phyloP scores from a whole-genome alignment of 2,113 vertebrate genomes.

The Xiphophorus hellerii region DNA sequence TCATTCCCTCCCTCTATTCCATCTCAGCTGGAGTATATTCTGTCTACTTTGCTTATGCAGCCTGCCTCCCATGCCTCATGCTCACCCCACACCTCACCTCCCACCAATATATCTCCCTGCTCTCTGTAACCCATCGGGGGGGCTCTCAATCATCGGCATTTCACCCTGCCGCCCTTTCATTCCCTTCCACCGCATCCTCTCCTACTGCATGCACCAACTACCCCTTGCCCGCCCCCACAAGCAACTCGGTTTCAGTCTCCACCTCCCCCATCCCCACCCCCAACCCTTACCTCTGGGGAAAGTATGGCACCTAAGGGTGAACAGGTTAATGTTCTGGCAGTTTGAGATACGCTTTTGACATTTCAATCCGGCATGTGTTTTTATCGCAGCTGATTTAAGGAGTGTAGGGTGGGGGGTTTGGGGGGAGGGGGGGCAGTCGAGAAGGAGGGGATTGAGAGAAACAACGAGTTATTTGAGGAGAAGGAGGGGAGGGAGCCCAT shows the following conservation, averaged over 20 bases:
- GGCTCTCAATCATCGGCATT: constrained; percentile 76
- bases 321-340: constrained; percentile 84
- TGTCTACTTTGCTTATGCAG: constrained; percentile 48
- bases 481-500: constrained; percentile 22
- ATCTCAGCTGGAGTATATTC: constrained; percentile 30
- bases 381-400: constrained; percentile 80
- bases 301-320: constrained; percentile 71
- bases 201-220: constrained; percentile 8
- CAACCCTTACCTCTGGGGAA: constrained; percentile 39
- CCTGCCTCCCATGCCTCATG: background rate
- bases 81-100: constrained; percentile 19
- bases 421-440: constrained; percentile 3
- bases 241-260: background rate
- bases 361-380: constrained; percentile 83
- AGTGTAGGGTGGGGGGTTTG: constrained; percentile 24
- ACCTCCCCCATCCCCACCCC: background rate
- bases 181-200: constrained; percentile 5
- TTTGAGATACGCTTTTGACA: constrained; percentile 84
- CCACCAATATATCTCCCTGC: constrained; percentile 47
- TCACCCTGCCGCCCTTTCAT: constrained; percentile 14
- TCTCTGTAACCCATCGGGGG: constrained; percentile 49
- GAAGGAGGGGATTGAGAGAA: constrained; percentile 42
- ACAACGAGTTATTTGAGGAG: constrained; percentile 17
- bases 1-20: constrained; percentile 1
- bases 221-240: background rate